These are phyloP conservation scores for Melolontha melolontha DNA, from an alignment of 2,888 invertebrate species.

Conservation along the genomic window DNA sequence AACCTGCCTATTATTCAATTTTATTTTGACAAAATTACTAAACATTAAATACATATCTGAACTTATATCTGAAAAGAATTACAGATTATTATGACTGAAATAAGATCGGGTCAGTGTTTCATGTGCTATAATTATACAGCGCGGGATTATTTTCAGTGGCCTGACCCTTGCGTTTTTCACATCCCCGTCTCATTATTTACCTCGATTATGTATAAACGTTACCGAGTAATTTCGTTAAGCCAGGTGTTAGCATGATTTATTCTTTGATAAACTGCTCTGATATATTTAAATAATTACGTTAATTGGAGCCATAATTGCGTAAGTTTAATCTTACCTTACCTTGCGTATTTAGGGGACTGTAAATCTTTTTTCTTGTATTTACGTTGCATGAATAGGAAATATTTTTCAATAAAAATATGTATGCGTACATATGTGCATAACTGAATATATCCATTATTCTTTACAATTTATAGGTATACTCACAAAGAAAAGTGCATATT, in stretches of 20 bases:
- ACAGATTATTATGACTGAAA: conserved; percentile 15
- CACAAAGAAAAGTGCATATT: too few species aligned
- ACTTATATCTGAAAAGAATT: conserved; percentile 12
- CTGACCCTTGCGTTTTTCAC: conserved; percentile 26
- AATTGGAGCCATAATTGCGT: conserved; percentile 45
- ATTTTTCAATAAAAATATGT: too few species aligned
- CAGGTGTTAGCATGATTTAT: conserved; percentile 63
- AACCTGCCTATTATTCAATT: conserved; percentile 15
- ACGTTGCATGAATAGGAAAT: too few species aligned
- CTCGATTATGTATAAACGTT: conserved; percentile 34
- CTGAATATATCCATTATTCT: too few species aligned
- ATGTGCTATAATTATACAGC: conserved; percentile 17
- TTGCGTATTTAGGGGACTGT: too few species aligned
- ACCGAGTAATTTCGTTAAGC: conserved; percentile 59
- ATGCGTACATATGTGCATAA: too few species aligned
- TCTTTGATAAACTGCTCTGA: conserved; percentile 58
- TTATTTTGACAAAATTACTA: conserved; percentile 6
- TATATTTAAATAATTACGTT: conserved; percentile 61
- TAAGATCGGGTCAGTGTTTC: neutral
- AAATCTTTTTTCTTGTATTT: too few species aligned
- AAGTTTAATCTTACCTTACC: conserved; percentile 4
- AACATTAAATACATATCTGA: conserved; percentile 18
- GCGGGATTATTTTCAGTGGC: conserved; percentile 12
- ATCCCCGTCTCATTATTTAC: conserved; percentile 20
- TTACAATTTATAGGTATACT: too few species aligned